Evolutionary conservation across 2,888 invertebrate species (phyloP).

Genomic region (Arrhopalites spinosus): DNA sequence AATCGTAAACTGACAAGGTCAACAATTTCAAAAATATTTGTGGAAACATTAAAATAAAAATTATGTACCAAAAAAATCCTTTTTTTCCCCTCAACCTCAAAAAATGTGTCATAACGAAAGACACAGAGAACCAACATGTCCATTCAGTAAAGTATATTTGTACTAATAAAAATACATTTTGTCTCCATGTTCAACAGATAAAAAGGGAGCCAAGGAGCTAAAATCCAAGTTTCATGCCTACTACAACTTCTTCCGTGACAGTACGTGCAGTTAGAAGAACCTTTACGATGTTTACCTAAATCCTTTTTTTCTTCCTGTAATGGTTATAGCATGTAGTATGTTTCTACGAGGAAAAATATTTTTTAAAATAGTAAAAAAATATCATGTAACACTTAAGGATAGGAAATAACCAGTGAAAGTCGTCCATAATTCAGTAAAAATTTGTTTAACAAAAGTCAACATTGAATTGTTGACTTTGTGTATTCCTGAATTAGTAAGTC

Average conservation of each 20-base stretch:
- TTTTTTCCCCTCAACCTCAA: too few relatives aligned
- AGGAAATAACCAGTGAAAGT: not conserved
- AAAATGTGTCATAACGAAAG: too few relatives aligned
- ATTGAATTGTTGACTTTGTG: too few relatives aligned
- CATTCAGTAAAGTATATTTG: too few relatives aligned
- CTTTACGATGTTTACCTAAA: constrained; percentile 5
- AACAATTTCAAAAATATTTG: too few relatives aligned
- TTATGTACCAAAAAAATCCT: too few relatives aligned
- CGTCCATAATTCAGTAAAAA: not conserved
- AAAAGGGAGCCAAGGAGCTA: constrained; percentile 31
- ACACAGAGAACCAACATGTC: too few relatives aligned
- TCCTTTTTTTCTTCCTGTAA: not conserved
- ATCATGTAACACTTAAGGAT: not conserved
- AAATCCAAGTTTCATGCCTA: constrained; percentile 46
- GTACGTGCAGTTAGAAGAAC: not conserved
- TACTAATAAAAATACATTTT: too few relatives aligned
- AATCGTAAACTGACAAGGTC: too few relatives aligned
- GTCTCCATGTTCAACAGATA: too few relatives aligned
- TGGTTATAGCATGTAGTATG: constrained; percentile 1
- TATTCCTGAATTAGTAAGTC: too few relatives aligned
- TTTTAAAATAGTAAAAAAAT: not conserved
- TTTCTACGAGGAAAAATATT: not conserved
- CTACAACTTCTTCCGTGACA: constrained; percentile 49
- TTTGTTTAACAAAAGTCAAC: not conserved
- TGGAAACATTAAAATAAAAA: too few relatives aligned